A percentile compares a stretch with the other conserved stretches of the same genome.
These are phyloP conservation scores for Diadema setosum DNA, from an alignment of 35 echinoderm and acorn worm genomes.

Conservation along the genomic window DNA sequence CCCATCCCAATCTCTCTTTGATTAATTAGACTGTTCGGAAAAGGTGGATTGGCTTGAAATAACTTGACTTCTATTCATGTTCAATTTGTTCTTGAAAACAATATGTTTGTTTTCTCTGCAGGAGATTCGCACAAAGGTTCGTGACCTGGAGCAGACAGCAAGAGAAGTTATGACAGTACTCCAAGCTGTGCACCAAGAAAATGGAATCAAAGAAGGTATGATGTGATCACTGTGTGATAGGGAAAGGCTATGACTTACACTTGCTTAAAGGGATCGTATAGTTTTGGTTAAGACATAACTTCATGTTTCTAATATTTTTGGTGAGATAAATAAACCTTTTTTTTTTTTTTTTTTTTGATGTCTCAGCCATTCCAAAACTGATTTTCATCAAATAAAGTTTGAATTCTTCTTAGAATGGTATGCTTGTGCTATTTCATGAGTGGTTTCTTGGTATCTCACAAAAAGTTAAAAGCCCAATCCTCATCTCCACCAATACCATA, in stretches of 20 bases:
- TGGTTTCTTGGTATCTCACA: no score
- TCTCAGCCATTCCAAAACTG: background rate
- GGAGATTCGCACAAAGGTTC: constrained; percentile 70
- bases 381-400: background rate
- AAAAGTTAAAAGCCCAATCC: no score
- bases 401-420: no score
- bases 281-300: background rate
- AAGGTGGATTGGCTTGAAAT: background rate
- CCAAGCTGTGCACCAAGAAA: constrained; percentile 71
- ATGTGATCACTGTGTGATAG: background rate
- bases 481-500: no score
- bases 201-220: constrained; percentile 87
- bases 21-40: background rate
- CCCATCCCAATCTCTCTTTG: background rate
- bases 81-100: background rate
- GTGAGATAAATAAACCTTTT: background rate
- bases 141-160: constrained; percentile 76
- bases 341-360: background rate
- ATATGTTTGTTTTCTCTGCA: no score
- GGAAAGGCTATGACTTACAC: no score
- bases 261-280: no score
- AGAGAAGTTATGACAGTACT: constrained; percentile 83
- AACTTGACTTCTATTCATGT: background rate
- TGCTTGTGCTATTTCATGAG: no score
- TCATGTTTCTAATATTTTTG: background rate